Evolutionary conservation across 2,113 vertebrate species (phyloP), one percentile per base, ranked within the genome.

Genomic region (Rhea americana): DNA sequence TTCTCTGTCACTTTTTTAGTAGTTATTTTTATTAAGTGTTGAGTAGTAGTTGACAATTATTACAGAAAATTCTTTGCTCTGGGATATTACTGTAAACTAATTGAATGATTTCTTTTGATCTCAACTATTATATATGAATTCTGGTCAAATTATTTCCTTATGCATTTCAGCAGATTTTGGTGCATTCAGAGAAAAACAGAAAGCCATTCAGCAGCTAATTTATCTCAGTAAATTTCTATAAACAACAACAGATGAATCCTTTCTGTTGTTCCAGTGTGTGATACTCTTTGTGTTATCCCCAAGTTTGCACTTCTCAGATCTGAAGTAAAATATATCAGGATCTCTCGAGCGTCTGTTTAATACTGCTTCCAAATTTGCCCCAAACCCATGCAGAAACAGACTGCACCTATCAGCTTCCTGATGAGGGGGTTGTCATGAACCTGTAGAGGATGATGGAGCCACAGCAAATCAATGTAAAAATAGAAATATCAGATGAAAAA

Each of bases 281-380:
- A 63, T 67, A 61, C 35, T 76, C 5, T 56, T n/a, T 24, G 9
- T 79, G 39, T 63, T n/a, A 50, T 67, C 25, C 15, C 56, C 24
- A 53, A 71, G 13, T 71, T 35, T 85, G 28, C 17, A 35, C 11
- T 82, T 63, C 28, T 82, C 32, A n/a, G 24, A 66, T 41, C 37
- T 66, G 39, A 89, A 79, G 28, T 58, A 73, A 91, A 89, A 71
- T 39, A 35, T 67, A 78, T 94, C 76, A 67, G 45, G 14, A 5
- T 67, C 28, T 81, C 32, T 70, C 24, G 28, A 79, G 25, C 15
- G 39, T 61, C 39, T 10, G 7, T 53, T 59, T 84, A 37, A 32
- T 61, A 19, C 19, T 92, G 32, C 45, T 70, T 91, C 32, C 56
- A 74, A 67, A 77, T 85, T 62, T 4, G 4, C 7, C 22, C 4